Percentiles rank a stretch among this genome's conserved stretches.
phyloP scores from a whole-genome alignment of 2,797 vertebrate species.

The Pangasius sanitwongsei region DNA sequence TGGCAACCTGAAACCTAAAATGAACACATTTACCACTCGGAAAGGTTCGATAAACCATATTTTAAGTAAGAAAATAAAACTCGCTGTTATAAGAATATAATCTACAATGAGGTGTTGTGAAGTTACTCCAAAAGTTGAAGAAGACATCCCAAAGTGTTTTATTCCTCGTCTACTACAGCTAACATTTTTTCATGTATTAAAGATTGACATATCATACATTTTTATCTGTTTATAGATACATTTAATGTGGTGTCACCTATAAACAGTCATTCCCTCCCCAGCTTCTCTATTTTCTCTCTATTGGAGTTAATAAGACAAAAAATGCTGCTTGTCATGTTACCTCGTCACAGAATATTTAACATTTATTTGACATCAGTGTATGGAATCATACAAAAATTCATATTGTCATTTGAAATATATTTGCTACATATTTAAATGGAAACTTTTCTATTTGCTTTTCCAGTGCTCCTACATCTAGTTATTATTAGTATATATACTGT shows the following conservation, averaged over 20 bases:
- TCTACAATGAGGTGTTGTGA: neutral
- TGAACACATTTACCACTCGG: neutral
- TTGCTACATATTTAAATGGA: neutral
- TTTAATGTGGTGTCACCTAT: neutral
- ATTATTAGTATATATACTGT: neutral
- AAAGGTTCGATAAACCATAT: neutral
- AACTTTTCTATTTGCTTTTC: neutral
- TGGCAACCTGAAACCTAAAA: no score
- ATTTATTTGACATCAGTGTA: neutral
- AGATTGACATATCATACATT: neutral
- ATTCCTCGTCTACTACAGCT: neutral
- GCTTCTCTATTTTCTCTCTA: neutral
- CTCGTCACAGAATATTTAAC: neutral
- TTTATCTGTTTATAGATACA: neutral
- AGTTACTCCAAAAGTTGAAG: neutral
- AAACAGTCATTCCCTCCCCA: neutral
- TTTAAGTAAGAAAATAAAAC: neutral
- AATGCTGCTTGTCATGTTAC: neutral
- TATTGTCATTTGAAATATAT: neutral
- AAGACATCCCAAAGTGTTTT: neutral
- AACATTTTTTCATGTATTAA: neutral
- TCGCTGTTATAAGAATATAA: neutral
- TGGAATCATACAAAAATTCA: neutral
- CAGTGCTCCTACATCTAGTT: neutral
- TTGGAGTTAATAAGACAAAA: neutral